Evolutionary conservation across 2,888 invertebrate species (phyloP).

Genomic region (Linyphia triangularis): DNA sequence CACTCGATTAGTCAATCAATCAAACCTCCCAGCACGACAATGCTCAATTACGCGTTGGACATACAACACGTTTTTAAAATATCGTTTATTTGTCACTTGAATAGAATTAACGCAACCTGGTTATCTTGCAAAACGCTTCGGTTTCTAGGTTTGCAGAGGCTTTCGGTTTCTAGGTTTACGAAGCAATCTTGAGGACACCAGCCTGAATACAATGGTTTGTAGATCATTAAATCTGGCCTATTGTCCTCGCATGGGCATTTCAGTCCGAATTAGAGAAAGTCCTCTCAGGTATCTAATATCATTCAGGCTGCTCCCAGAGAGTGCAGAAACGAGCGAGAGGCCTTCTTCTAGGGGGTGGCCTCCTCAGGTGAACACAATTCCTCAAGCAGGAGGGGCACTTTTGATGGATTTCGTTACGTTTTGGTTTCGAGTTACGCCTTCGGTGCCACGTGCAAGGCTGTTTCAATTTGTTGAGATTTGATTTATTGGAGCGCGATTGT

Average conservation of each 20-base stretch:
- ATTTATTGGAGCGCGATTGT: background rate
- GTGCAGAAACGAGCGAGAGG: constrained; percentile 20
- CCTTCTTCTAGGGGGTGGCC: constrained; percentile 21
- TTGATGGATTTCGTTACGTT: constrained; percentile 10
- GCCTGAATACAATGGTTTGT: constrained; percentile 1
- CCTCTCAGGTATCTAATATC: constrained; percentile 29
- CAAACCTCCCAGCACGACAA: no score
- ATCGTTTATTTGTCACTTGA: no score
- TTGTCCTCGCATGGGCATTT: background rate
- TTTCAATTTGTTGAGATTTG: constrained; percentile 21
- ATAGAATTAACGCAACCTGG: no score
- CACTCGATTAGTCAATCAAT: no score
- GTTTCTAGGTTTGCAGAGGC: no score
- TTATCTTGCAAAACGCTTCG: no score
- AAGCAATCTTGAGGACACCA: no score
- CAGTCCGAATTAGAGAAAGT: background rate
- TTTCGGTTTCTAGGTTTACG: no score
- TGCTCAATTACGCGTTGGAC: no score
- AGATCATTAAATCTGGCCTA: background rate
- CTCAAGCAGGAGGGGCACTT: constrained; percentile 8
- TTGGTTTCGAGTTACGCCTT: constrained; percentile 4
- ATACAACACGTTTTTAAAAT: no score
- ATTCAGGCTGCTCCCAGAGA: background rate
- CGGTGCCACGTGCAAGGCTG: background rate
- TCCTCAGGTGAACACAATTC: background rate